Conservation (phyloP, 2,113 vertebrate species). For the Mellivora capensis region DNA sequence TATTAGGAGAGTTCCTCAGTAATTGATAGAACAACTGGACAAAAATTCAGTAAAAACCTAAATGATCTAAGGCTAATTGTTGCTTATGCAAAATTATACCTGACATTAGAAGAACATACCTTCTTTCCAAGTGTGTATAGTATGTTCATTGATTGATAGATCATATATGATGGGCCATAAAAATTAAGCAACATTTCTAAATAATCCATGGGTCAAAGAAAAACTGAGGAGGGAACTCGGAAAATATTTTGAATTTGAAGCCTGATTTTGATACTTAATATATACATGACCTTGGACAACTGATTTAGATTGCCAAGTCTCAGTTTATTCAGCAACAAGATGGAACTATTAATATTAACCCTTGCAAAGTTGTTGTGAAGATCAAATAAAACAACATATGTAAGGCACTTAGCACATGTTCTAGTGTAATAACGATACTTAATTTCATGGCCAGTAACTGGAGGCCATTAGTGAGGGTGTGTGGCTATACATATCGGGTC, state of each 20-base stretch:
- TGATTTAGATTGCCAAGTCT: neutral
- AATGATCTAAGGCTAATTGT: neutral
- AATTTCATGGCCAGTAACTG: neutral
- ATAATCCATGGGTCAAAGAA: neutral
- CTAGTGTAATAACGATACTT: neutral
- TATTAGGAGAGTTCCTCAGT: neutral
- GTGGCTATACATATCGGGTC: neutral
- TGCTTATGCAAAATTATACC: neutral
- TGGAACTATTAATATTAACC: neutral
- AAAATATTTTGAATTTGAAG: constrained; percentile 26
- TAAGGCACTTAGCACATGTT: neutral
- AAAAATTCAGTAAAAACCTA: neutral
- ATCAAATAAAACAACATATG: neutral
- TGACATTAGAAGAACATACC: neutral
- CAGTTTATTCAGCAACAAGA: neutral
- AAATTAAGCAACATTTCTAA: neutral
- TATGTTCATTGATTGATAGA: neutral
- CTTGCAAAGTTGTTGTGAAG: neutral
- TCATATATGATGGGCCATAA: neutral
- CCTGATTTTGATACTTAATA: neutral
- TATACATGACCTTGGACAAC: neutral
- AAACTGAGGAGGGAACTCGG: neutral
- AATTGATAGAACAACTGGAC: neutral
- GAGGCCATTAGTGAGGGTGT: neutral
- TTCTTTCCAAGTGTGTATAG: neutral